phyloP scores from a whole-genome alignment of 2,888 invertebrate species.

The Gastrophysa polygoni region DNA sequence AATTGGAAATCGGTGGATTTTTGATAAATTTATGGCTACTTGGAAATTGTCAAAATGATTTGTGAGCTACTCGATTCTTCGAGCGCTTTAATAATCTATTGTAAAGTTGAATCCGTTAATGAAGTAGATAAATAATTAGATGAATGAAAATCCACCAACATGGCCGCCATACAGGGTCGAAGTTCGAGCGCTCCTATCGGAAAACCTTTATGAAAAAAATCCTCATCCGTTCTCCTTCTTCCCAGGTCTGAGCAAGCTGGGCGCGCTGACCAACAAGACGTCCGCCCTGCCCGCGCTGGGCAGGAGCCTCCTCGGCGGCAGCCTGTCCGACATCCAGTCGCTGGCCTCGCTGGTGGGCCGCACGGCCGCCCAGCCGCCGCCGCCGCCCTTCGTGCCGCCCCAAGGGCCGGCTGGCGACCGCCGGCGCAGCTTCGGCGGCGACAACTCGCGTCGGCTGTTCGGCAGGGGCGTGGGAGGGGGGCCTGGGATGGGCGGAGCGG shows the following conservation, averaged over 20 bases:
- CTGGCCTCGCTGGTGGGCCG: constrained; percentile 38
- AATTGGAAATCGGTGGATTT: too few relatives aligned
- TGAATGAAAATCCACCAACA: too few relatives aligned
- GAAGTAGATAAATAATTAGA: too few relatives aligned
- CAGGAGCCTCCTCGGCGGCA: constrained; percentile 49
- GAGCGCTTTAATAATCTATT: too few relatives aligned
- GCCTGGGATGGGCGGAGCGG: neutral
- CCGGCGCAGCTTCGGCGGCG: neutral
- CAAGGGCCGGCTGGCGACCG: neutral
- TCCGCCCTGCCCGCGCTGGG: constrained; percentile 58
- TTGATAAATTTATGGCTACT: too few relatives aligned
- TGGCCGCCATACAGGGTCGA: too few relatives aligned
- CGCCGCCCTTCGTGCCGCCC: neutral
- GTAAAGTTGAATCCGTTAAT: too few relatives aligned
- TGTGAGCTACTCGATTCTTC: too few relatives aligned
- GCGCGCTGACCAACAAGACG: constrained; percentile 54
- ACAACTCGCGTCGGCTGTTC: neutral
- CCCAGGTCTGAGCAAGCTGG: constrained; percentile 62
- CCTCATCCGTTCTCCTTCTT: too few relatives aligned
- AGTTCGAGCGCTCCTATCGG: too few relatives aligned
- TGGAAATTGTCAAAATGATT: too few relatives aligned
- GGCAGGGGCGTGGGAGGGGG: neutral
- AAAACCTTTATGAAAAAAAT: too few relatives aligned
- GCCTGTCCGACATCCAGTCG: constrained; percentile 43
- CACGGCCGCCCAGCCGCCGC: constrained; percentile 10